Base-by-base conservation (phyloP, 1,140 invertebrate genomes). In the Trachymyrmex septentrionalis region DNA sequence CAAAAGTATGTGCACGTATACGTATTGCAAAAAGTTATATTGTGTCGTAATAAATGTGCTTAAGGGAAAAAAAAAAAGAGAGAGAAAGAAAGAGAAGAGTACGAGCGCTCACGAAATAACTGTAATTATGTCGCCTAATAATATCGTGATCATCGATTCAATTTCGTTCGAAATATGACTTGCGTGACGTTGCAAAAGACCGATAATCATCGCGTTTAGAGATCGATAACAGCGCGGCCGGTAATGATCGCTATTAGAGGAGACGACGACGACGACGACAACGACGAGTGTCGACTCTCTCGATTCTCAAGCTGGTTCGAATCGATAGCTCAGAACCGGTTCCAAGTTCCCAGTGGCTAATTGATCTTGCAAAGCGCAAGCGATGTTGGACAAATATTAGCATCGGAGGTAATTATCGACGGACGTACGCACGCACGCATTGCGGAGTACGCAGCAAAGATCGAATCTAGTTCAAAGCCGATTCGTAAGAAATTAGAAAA, bases 181-280 rank as follows among this genome's bases (percentile, higher is more conserved):
- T 75, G 80, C 80, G 80, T 84, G 80, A 84, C 80, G 55, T 73
- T 73, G 69, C 69, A 69, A 73, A 34, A 61, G 69, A n/a, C 80
- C 69, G 80, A 84, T 84, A 84, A 84, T 84, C 80, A 84, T 84
- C 80, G 55, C 80, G 69, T 84, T 84, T 84, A 75, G 72, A 82
- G 80, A 84, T 84, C 80, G 80, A 84, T 84, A 84, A 84, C 69
- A 69, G 67, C 55, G 55, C 44, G 80, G 69, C 69, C 71, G 69
- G 57, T 75, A 84, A 84, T 84, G 80, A 84, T 84, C 69, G 80
- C 80, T 67, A 84, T 84, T 84, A 84, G 80, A 44, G 64, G 24
- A 19, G 53, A 71, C 30, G 16, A 57, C 76, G 76, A 78, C 24
- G 27, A 78, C 76, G 14, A 30, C 57, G 21, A 27, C 34, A 0